A percentile compares a stretch with the other conserved stretches of the same genome.
These are phyloP conservation scores for Dione juno DNA, from an alignment of 2,888 invertebrate genomes.

Conservation along the genomic window DNA sequence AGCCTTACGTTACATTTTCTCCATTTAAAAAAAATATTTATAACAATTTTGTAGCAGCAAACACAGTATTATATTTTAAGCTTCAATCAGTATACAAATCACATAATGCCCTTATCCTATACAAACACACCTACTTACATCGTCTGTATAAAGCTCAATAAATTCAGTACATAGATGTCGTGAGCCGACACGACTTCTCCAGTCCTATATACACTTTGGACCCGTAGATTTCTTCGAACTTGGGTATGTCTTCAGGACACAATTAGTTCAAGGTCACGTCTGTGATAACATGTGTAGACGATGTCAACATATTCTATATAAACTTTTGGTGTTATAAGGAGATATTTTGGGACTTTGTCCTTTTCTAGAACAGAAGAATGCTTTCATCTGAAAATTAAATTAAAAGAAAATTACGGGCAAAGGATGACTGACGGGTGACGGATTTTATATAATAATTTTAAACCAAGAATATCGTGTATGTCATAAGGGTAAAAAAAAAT, in stretches of 20 bases:
- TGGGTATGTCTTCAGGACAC: constrained; percentile 4
- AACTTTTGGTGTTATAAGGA: not conserved
- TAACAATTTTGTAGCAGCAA: too few relatives aligned
- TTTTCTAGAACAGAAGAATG: not conserved
- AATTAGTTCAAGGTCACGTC: constrained; percentile 23
- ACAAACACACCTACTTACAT: not conserved
- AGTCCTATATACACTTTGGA: constrained; percentile 24
- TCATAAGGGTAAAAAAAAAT: too few relatives aligned
- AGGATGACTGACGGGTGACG: too few relatives aligned
- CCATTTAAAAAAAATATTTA: not conserved
- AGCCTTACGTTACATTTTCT: too few relatives aligned
- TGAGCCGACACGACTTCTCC: not conserved
- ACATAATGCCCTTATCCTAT: not conserved
- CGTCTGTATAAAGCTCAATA: not conserved
- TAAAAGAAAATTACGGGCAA: too few relatives aligned
- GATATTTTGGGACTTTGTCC: not conserved
- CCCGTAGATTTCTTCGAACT: constrained; percentile 16
- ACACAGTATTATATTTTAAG: not conserved
- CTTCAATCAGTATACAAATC: not conserved
- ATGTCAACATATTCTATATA: constrained; percentile 9
- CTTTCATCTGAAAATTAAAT: not conserved
- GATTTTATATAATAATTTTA: too few relatives aligned
- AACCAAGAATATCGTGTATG: too few relatives aligned
- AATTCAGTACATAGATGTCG: constrained; percentile 11
- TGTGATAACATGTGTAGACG: not conserved